Evolutionary conservation across 2,888 invertebrate species (phyloP), one percentile per base, ranked within the genome.

Genomic region (Didymodactylos carnosus): DNA sequence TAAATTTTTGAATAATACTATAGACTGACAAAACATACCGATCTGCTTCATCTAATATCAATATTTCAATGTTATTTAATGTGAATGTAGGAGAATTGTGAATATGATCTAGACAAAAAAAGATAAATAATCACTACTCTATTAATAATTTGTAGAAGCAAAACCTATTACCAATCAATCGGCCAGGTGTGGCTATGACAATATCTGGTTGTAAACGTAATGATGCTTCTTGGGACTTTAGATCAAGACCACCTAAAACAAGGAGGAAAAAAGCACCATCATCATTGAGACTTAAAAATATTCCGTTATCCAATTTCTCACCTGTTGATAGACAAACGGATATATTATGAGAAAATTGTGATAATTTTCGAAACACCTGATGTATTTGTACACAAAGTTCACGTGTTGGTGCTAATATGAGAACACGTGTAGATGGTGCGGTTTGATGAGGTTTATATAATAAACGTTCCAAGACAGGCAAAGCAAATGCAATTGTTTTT

Each of bases 401-500:
- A 81, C 98, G 87, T 0, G 98, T 98, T 0, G 98, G 98, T 39
- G 97, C 93, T 27, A 99, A 84, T 8, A 98, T 91, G 11, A 98
- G 84, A 0, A 98, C 97, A 77, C 92, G 84, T 27, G 75, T 75
- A n/a, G 62, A 69, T 39, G 87, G 87, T 62, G 87, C 82, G 2
- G 79, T 73, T 40, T 88, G 87, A 43, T 88, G 86, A 0, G 94
- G 90, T 78, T 91, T 88, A 83, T 91, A 95, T 16, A 97, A 83
- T 76, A 98, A 86, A 76, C 97, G 87, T 84, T 98, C 98, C 72
- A 98, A 81, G 3, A 94, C 93, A 0, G 98, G 98, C 78, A 98
- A 84, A 92, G 98, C 95, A 83, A 95, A 98, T 0, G 98, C 97
- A 0, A 94, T 94, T 0, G 98, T 98, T 87, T 99, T 98, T 73